Percentiles rank a stretch among this genome's conserved stretches.
Evolutionary conservation across 2,113 vertebrate species (phyloP).

Genomic region (Podilymbus podiceps): DNA sequence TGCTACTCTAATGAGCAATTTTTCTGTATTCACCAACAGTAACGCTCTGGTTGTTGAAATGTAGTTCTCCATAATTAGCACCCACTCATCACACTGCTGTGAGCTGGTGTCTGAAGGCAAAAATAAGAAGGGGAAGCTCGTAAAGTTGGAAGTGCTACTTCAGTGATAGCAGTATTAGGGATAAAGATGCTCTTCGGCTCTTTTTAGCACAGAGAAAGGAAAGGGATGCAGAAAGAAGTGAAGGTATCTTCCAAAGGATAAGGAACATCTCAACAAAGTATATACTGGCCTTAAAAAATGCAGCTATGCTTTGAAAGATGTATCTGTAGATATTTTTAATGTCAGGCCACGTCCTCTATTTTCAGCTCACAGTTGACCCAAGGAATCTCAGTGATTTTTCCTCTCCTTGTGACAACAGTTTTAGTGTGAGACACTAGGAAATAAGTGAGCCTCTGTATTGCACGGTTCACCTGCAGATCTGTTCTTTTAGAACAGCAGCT

Average conservation of each 20-base stretch:
- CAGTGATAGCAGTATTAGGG: neutral
- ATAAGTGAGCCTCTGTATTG: neutral
- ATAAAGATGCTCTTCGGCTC: neutral
- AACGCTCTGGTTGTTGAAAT: conserved; percentile 38
- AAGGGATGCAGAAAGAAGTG: neutral
- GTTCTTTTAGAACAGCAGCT: neutral
- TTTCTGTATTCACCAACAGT: conserved; percentile 55
- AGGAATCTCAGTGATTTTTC: neutral
- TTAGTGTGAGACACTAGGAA: neutral
- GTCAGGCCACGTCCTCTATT: neutral
- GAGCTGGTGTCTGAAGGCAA: conserved; percentile 36
- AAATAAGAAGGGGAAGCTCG: neutral
- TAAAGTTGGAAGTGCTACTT: neutral
- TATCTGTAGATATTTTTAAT: neutral
- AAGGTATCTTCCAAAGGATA: neutral
- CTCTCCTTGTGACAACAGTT: neutral
- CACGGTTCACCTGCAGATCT: neutral
- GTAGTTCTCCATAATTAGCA: conserved; percentile 44
- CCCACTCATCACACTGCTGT: conserved; percentile 40
- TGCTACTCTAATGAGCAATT: conserved; percentile 62
- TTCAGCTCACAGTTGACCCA: neutral
- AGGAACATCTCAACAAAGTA: neutral
- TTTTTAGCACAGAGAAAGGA: neutral
- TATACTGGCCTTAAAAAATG: neutral
- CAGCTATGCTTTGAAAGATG: neutral